Evolutionary conservation across 2,113 vertebrate species (phyloP).

Genomic region (Anguilla japonica): DNA sequence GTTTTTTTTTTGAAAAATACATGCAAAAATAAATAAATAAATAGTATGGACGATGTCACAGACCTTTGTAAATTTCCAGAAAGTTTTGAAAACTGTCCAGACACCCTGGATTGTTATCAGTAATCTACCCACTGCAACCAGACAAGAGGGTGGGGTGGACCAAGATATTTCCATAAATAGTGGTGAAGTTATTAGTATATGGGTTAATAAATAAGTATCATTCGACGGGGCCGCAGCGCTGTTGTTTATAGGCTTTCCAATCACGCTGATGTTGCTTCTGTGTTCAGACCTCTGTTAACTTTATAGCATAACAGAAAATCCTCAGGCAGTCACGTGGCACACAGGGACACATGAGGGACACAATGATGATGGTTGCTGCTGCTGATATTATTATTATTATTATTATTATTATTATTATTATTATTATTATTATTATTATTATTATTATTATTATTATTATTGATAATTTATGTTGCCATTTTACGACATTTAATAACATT

Average conservation of each 20-base stretch:
- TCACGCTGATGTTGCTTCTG: constrained; percentile 32
- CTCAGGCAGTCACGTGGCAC: neutral
- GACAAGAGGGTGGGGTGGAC: constrained; percentile 29
- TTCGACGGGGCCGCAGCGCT: constrained; percentile 35
- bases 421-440: neutral
- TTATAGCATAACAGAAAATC: constrained; percentile 19
- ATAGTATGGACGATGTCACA: too few species aligned
- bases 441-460: neutral
- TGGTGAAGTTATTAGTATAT: constrained; percentile 32
- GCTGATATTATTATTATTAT: neutral
- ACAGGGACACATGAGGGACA: constrained; percentile 25
- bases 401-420: neutral
- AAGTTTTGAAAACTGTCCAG: neutral
- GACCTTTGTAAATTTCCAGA: neutral
- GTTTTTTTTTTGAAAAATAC: too few species aligned
- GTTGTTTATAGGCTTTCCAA: constrained; percentile 43
- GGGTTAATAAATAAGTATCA: constrained; percentile 44
- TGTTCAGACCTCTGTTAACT: constrained; percentile 35
- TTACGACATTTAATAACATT: neutral
- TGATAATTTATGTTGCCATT: neutral
- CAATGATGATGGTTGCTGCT: neutral
- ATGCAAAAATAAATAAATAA: too few species aligned
- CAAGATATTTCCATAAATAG: neutral
- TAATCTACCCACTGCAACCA: constrained; percentile 36
- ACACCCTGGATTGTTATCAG: neutral